A percentile compares a stretch with the other conserved stretches of the same genome.
Evolutionary conservation across 2,113 vertebrate species (phyloP).

Genomic region (Glareola pratincola): DNA sequence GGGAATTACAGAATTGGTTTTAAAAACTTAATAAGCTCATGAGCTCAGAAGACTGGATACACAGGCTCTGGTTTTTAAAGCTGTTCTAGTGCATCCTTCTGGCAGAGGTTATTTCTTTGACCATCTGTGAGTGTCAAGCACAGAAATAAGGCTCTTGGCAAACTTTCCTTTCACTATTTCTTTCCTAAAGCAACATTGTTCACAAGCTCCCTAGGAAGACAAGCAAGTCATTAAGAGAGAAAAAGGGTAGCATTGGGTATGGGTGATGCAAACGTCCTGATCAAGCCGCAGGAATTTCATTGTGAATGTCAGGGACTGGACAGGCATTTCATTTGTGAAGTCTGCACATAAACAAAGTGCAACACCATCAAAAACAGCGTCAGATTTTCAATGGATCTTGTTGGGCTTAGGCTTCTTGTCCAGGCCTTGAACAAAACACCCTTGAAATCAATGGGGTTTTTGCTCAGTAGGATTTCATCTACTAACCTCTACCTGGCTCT

Average conservation of each 20-base stretch:
- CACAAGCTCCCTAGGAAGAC: neutral
- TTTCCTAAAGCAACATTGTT: neutral
- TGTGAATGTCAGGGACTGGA: neutral
- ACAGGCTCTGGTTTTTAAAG: neutral
- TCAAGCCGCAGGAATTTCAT: neutral
- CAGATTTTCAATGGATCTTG: neutral
- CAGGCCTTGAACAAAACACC: neutral
- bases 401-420: neutral
- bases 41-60: neutral
- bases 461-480: neutral
- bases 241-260: neutral
- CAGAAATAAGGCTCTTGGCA: neutral
- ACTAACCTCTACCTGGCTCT: neutral
- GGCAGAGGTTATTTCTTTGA: slow-evolving; percentile 12
- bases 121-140: neutral
- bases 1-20: slow-evolving; percentile 40
- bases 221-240: neutral
- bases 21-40: slow-evolving; percentile 42
- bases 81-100: neutral
- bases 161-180: neutral
- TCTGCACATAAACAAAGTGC: neutral
- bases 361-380: neutral
- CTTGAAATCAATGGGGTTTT: neutral
- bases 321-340: neutral
- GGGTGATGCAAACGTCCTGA: neutral